phyloP scores from a whole-genome alignment of 2,797 vertebrate species.

The Petrocephalus sullivani region DNA sequence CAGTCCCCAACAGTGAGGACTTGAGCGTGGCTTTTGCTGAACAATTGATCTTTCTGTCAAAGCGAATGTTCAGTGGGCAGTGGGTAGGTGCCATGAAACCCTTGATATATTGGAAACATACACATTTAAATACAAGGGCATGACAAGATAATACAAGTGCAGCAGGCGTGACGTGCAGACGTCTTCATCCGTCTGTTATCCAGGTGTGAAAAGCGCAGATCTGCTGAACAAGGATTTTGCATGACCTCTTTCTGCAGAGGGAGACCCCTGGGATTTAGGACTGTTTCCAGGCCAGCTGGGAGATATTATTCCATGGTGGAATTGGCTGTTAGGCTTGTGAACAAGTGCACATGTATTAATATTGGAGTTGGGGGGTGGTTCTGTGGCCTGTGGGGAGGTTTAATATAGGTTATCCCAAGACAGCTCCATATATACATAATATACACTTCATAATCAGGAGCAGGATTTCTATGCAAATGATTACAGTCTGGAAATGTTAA shows the following conservation, averaged over 20 bases:
- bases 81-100: not conserved
- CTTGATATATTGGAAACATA: slow-evolving; percentile 15
- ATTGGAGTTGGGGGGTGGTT: not conserved
- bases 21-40: not conserved
- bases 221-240: not conserved
- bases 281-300: not conserved
- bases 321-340: not conserved
- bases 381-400: not conserved
- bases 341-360: not conserved
- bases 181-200: not conserved
- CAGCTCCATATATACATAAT: not conserved
- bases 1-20: not conserved
- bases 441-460: not conserved
- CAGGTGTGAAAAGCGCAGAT: not conserved
- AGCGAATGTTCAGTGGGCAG: not conserved
- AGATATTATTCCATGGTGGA: not conserved
- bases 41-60: slow-evolving; percentile 21
- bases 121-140: slow-evolving; percentile 9
- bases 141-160: not conserved
- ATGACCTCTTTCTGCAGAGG: not conserved
- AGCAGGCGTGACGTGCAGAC: not conserved
- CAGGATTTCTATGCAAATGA: not conserved
- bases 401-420: not conserved
- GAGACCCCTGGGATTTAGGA: not conserved
- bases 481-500: not conserved